A percentile compares a stretch with the other conserved stretches of the same genome.
Evolutionary conservation across 2,797 vertebrate species (phyloP).

Genomic region (Pseudochromis fuscus): DNA sequence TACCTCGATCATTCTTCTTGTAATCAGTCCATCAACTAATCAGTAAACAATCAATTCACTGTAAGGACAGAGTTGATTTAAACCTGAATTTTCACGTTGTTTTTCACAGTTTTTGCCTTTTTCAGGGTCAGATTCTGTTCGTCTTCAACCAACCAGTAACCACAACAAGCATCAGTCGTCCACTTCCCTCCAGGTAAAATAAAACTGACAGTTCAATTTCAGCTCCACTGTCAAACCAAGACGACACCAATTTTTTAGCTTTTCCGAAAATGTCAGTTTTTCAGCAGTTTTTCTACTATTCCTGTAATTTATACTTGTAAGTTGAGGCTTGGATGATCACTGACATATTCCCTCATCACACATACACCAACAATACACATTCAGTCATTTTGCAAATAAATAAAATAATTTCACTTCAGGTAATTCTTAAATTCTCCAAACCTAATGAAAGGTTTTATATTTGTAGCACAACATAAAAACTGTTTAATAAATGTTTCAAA

Average conservation of each 20-base stretch:
- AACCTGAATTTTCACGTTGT: no score
- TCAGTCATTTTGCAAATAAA: neutral
- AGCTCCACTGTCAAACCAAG: neutral
- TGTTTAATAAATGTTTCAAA: neutral
- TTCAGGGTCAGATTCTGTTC: neutral
- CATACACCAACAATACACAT: neutral
- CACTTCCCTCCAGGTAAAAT: no score
- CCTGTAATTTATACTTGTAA: slow-evolving; percentile 28
- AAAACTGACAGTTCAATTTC: neutral
- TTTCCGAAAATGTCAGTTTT: neutral
- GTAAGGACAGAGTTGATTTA: neutral
- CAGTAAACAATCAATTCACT: neutral
- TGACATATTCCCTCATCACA: slow-evolving; percentile 14
- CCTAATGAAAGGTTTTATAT: slow-evolving; percentile 7
- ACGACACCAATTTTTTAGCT: neutral
- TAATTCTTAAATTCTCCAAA: no score
- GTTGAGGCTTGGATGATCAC: slow-evolving; percentile 45
- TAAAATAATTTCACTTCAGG: neutral
- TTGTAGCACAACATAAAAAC: neutral
- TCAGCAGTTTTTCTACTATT: no score
- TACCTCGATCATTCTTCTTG: neutral
- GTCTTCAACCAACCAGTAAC: no score
- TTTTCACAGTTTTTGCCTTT: no score
- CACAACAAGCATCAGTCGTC: no score
- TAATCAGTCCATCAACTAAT: neutral